These are phyloP conservation scores for Labrus mixtus DNA, from an alignment of 2,113 vertebrate species.

Conservation along the genomic window DNA sequence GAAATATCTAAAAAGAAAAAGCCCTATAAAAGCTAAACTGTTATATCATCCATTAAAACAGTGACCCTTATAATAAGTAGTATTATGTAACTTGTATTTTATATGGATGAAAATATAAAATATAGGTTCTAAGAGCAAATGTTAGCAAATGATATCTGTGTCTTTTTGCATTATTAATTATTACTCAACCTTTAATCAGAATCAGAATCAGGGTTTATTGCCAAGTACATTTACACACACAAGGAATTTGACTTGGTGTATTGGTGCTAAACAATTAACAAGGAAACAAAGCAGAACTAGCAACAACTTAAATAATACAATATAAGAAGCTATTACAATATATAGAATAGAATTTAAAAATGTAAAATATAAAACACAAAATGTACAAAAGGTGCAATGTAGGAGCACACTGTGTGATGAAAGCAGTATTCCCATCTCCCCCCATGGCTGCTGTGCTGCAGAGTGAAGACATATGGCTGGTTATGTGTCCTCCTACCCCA, in stretches of 20 bases:
- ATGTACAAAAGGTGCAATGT: too few relatives aligned
- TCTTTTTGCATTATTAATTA: too few relatives aligned
- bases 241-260: too few relatives aligned
- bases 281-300: too few relatives aligned
- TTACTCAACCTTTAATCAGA: too few relatives aligned
- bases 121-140: slow-evolving; percentile 12
- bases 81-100: not conserved
- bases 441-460: slow-evolving; percentile 52
- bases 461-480: slow-evolving; percentile 71
- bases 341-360: too few relatives aligned
- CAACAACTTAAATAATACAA: too few relatives aligned
- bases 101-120: slow-evolving; percentile 12
- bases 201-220: too few relatives aligned
- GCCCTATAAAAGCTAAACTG: not conserved
- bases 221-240: too few relatives aligned
- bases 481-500: slow-evolving; percentile 89
- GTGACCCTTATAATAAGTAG: not conserved
- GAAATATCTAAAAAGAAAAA: slow-evolving; percentile 13
- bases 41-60: not conserved
- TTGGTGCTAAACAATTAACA: too few relatives aligned
- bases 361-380: too few relatives aligned
- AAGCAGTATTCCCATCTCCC: slow-evolving; percentile 35
- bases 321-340: too few relatives aligned
- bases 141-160: slow-evolving; percentile 17
- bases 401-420: slow-evolving; percentile 38